Percentiles rank a stretch among this genome's conserved stretches.
Evolutionary conservation across 2,888 invertebrate genomes (phyloP).

Genomic region (Rhagium mordax): DNA sequence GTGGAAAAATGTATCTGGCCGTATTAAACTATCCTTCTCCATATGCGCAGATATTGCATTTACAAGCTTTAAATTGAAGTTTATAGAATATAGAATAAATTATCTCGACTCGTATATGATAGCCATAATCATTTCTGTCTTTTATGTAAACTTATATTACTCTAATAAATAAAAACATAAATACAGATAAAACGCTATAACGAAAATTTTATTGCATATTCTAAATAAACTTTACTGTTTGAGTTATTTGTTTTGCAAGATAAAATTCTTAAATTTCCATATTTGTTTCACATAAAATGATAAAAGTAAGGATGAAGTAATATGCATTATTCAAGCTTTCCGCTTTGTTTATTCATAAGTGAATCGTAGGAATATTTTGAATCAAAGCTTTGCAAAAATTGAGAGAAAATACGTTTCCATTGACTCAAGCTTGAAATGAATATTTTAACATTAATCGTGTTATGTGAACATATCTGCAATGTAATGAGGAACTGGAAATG

Average conservation of each 20-base stretch:
- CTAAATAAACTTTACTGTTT: constrained; percentile 1
- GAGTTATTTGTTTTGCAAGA: constrained; percentile 6
- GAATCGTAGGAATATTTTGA: background rate
- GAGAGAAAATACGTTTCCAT: background rate
- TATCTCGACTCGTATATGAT: background rate
- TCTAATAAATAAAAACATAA: background rate
- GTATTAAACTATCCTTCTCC: no score
- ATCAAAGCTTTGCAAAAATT: background rate
- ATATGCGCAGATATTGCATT: no score
- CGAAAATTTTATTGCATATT: background rate
- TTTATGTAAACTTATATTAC: background rate
- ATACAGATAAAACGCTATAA: background rate
- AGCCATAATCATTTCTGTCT: background rate
- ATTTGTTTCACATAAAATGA: background rate
- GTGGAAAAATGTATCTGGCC: no score
- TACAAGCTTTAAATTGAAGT: background rate
- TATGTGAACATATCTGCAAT: background rate
- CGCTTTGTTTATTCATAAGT: background rate
- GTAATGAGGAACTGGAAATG: background rate
- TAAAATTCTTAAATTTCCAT: background rate
- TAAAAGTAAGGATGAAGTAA: background rate
- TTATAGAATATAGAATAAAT: background rate
- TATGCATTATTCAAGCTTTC: background rate
- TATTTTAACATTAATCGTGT: background rate
- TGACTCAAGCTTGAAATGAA: background rate